Base-by-base conservation (phyloP, 2,888 invertebrate genomes). In the Melieria crassipennis region DNA sequence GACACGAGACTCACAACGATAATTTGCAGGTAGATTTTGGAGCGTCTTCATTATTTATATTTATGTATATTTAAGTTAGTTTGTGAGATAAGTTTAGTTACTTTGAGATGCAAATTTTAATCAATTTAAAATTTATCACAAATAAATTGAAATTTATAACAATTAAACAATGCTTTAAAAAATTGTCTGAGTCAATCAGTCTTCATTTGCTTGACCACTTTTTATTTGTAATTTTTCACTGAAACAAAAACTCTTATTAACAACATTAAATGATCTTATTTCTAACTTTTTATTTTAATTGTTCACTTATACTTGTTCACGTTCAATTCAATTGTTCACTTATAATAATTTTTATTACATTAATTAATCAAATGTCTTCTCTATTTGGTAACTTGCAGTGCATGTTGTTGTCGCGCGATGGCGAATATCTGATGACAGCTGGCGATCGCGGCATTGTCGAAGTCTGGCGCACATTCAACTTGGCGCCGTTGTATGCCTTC, bases 401-500 rank as follows among this genome's bases (percentile, higher is more conserved):
- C 88, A 90, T 96, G 90, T 90, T 94, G 82, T 88, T 99, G 85
- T 98, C 97, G 78, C 93, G 99, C 71, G 99, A 99, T 89, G 99
- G 99, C 77, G 99, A 99, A 89, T 99, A 99, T 88, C 90, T 99
- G 87, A 96, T 98, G 91, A 94, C 98, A 79, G 99, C 97, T 76
- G 98, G 98, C 13, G 97, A 97, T 85, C 94, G 94, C 84, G 99
- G 99, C 76, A 95, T 98, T 79, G 98, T 99, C 79, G 97, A 98
- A 89, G 97, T 99, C 76, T 98, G 98, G 97, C 91, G 99, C 85
- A 96, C 98, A 70, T 97, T 97, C 89, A 98, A 98, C 83, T 91
- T 99, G 80, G 96, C 97, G 79, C 92, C 98, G 79, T 91, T 99
- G 11, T 99, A 99, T 89, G 97, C 98, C 78, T 99, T 97, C 89